These are phyloP conservation scores for Musca vetustissima DNA, from an alignment of 1,140 invertebrate species.

Conservation along the genomic window DNA sequence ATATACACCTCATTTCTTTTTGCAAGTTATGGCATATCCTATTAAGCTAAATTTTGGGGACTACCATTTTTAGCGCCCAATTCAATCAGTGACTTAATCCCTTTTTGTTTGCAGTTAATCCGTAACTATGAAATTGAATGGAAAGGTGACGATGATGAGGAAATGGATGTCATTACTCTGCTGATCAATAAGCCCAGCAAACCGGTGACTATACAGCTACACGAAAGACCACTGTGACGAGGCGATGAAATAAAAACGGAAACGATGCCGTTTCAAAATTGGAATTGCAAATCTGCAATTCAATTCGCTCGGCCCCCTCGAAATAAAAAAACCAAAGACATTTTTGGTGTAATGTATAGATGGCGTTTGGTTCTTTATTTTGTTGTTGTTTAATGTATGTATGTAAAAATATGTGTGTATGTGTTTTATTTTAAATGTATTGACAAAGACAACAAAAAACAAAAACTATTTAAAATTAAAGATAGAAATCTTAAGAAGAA, in stretches of 20 bases:
- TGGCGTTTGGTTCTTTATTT: conserved; percentile 9
- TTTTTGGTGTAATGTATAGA: background rate
- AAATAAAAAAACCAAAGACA: background rate
- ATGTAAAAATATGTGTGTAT: too few species aligned
- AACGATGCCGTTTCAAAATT: background rate
- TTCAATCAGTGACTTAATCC: too few species aligned
- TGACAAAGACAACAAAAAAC: too few species aligned
- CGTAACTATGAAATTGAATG: conserved; percentile 70
- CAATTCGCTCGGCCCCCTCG: too few species aligned
- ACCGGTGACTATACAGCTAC: conserved; percentile 62
- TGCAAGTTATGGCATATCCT: too few species aligned
- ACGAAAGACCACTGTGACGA: conserved; percentile 24
- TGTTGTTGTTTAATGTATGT: background rate
- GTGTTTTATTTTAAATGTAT: too few species aligned
- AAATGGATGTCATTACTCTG: conserved; percentile 66
- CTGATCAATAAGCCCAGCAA: conserved; percentile 80
- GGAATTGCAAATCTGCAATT: background rate
- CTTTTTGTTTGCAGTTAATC: conserved; percentile 64
- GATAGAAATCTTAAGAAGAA: too few species aligned
- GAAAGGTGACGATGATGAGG: conserved; percentile 58
- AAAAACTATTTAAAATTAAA: too few species aligned
- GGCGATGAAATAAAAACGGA: background rate
- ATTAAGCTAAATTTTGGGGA: too few species aligned
- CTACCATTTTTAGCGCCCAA: too few species aligned
- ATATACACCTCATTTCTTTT: too few species aligned